A percentile compares a stretch with the other conserved stretches of the same genome.
Evolutionary conservation across 2,113 vertebrate species (phyloP).

Genomic region (Geococcyx californianus): DNA sequence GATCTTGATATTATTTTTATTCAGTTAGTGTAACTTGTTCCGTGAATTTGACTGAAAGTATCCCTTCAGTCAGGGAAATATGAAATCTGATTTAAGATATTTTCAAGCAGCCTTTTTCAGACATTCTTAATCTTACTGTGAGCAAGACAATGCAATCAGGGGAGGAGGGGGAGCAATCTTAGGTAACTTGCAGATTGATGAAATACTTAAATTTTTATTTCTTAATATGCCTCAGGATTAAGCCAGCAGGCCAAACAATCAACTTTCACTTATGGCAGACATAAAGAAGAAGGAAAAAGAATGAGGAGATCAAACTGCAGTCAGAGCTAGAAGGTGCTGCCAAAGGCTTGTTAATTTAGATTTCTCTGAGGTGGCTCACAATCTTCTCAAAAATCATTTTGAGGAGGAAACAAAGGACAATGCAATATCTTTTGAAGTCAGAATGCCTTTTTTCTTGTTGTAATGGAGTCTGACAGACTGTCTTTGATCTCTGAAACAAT

Average conservation of each 20-base stretch:
- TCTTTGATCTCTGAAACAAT: constrained; percentile 63
- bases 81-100: background rate
- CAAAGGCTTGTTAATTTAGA: constrained; percentile 11
- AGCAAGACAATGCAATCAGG: background rate
- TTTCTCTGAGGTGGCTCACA: background rate
- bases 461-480: constrained; percentile 40
- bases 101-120: background rate
- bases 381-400: constrained; percentile 3
- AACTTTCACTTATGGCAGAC: background rate
- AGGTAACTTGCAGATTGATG: background rate
- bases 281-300: background rate
- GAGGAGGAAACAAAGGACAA: constrained; percentile 23
- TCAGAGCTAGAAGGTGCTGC: background rate
- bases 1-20: background rate
- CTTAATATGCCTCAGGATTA: background rate
- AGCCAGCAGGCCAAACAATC: background rate
- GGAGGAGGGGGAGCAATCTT: background rate
- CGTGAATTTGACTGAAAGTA: background rate
- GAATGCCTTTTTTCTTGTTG: constrained; percentile 12
- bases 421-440: constrained; percentile 45
- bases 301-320: background rate
- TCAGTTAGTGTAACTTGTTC: background rate
- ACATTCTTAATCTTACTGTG: background rate
- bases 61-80: background rate
- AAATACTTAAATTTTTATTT: background rate